Evolutionary conservation across 1,140 invertebrate species (phyloP).

Genomic region (Drosophila pseudoananassae): DNA sequence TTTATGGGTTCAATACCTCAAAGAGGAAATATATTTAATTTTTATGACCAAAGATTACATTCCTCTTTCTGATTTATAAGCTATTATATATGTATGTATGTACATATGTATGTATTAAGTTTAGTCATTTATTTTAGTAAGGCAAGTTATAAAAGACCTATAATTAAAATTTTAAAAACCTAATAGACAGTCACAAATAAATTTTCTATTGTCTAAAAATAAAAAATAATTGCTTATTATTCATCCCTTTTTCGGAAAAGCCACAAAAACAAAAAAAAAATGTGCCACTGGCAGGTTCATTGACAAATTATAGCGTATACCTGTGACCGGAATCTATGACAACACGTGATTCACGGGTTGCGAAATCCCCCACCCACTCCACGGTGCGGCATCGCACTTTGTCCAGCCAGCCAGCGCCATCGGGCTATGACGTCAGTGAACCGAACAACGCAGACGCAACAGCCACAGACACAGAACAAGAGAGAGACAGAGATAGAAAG

Average conservation of each 20-base stretch:
- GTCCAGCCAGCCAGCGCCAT: conserved; percentile 22
- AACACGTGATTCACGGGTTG: conserved; percentile 39
- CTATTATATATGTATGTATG: too few relatives aligned
- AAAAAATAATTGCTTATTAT: background rate
- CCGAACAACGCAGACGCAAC: conserved; percentile 60
- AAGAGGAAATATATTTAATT: background rate
- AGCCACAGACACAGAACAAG: conserved; percentile 17
- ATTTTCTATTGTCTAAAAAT: background rate
- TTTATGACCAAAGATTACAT: too few relatives aligned
- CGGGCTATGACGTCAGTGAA: conserved; percentile 48
- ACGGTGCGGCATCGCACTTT: conserved; percentile 43
- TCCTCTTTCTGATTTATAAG: too few relatives aligned
- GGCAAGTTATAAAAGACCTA: background rate
- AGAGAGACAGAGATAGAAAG: background rate
- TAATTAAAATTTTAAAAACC: background rate
- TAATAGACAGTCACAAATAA: background rate
- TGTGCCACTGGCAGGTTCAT: conserved; percentile 7
- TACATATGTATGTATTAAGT: too few relatives aligned
- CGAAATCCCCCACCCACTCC: conserved; percentile 30
- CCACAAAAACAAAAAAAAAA: background rate
- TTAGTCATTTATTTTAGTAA: too few relatives aligned
- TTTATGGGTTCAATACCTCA: background rate
- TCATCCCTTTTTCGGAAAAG: background rate
- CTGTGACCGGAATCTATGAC: conserved; percentile 27
- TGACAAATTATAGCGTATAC: conserved; percentile 8